A percentile compares a stretch with the other conserved stretches of the same genome.
phyloP scores from a whole-genome alignment of 2,797 vertebrate genomes.

The Manis pentadactyla region DNA sequence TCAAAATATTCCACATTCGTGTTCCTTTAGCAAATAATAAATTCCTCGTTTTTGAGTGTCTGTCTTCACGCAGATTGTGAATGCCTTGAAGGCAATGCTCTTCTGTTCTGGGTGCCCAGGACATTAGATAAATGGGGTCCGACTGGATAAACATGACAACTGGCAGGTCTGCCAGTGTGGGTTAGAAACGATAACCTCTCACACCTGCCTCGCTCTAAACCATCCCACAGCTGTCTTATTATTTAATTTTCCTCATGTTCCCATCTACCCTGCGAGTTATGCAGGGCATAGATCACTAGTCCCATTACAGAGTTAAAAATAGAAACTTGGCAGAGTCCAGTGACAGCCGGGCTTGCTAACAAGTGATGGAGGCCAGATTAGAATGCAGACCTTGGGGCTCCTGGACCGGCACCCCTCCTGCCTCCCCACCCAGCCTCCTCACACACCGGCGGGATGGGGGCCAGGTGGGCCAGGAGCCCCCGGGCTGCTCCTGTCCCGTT shows the following conservation, averaged over 20 bases:
- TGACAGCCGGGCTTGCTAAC: background rate
- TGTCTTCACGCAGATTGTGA: background rate
- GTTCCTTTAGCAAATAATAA: background rate
- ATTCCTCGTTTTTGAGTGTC: background rate
- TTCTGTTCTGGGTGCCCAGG: background rate
- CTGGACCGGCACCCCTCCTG: background rate
- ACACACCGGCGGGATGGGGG: fast-evolving
- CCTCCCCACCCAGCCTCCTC: background rate
- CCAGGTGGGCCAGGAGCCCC: background rate
- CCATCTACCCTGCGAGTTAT: background rate
- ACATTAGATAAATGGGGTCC: background rate
- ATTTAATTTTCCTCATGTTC: background rate
- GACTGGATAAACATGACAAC: background rate
- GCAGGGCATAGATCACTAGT: background rate
- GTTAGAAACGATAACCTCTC: background rate
- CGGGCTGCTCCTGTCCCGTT: background rate
- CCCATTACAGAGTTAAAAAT: background rate
- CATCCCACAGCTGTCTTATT: background rate
- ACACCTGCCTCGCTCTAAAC: background rate
- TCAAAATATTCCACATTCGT: background rate
- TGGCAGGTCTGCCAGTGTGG: background rate
- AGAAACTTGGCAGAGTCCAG: background rate
- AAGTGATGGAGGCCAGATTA: background rate
- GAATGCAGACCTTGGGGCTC: background rate
- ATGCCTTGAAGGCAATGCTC: background rate